Evolutionary conservation across 1,140 invertebrate genomes (phyloP), one percentile per base, ranked within the genome.

Genomic region (Trichonephila inaurata): DNA sequence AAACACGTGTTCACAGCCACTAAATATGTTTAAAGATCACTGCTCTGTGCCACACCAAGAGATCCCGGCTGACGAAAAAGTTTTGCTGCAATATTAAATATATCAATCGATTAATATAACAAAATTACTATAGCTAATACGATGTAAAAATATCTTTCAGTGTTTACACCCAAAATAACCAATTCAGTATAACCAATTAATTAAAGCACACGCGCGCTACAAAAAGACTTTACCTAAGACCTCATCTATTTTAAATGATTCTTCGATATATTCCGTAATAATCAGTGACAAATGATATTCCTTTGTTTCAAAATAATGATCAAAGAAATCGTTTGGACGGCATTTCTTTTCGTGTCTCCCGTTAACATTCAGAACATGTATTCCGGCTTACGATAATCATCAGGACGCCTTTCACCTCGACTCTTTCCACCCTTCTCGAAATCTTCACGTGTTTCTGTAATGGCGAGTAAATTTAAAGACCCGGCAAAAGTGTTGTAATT

Each of bases 401-500:
- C 72, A 24, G 14, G 14, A 10, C 51, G n/a, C 51, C 10, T 51
- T 51, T 40, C 33, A 40, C 33, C 51, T 40, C 24, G 0, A 28
- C 24, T 7, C 8, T 14, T 77, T 77, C 24, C 24, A 10, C 33
- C 72, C 33, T 77, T 7, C 72, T 12, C 6, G 72, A 28, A 28
- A 16, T 51, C 72, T 77, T 33, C 19, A 77, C 24, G 24, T 77
- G 72, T 21, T 40, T 2, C 72, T 77, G 72, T 24, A 77, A 77
- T 24, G 24, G 28, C 72, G 14, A 77, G 21, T 33, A 77, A n/a
- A n/a, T 77, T 33, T 77, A 77, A 77, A 77, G 72, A 40, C 33
- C 72, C 72, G 24, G 33, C 44, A 14, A 82, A 82, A 82, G 16
- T 44, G 77, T 51, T 82, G 77, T 82, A 82, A 82, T 82, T 82